Conservation (phyloP, 2,113 vertebrate genomes). For the Chionodraco myersi region DNA sequence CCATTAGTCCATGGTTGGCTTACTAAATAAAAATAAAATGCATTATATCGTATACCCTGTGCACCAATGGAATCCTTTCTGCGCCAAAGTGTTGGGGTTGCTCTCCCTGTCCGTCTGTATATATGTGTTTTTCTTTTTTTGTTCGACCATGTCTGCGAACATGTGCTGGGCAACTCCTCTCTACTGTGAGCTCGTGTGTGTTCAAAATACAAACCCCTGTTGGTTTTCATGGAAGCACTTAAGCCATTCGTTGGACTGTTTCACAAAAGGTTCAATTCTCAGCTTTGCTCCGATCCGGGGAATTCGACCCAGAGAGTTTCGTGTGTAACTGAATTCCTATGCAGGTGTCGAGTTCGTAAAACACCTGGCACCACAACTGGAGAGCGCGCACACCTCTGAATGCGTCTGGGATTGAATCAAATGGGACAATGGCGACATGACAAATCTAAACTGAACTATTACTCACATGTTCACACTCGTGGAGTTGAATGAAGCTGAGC, state of each 20-base stretch:
- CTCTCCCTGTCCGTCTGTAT: constrained; percentile 33
- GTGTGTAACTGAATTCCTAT: constrained; percentile 69
- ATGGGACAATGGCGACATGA: constrained; percentile 66
- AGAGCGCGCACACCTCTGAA: constrained; percentile 47
- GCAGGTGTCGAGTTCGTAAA: constrained; percentile 64
- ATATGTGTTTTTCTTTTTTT: constrained; percentile 16
- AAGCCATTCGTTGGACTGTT: constrained; percentile 77
- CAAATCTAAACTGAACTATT: constrained; percentile 70
- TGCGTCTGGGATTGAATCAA: constrained; percentile 58
- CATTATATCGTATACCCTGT: constrained; percentile 48
- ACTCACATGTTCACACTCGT: constrained; percentile 33
- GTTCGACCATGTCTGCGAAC: constrained; percentile 45
- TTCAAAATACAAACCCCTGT: constrained; percentile 37
- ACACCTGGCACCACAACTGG: constrained; percentile 63
- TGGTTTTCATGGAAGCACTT: constrained; percentile 63
- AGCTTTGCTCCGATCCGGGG: constrained; percentile 62
- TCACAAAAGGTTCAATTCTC: constrained; percentile 47
- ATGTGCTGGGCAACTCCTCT: constrained; percentile 62
- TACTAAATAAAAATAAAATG: constrained; percentile 59
- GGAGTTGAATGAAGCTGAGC: constrained; percentile 53
- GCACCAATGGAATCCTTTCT: constrained; percentile 63
- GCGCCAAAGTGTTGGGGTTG: constrained; percentile 55
- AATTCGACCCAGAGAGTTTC: constrained; percentile 54
- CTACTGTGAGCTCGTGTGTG: constrained; percentile 63
- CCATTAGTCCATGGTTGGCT: constrained; percentile 62